Evolutionary conservation across 1,140 invertebrate genomes (phyloP), one percentile per base, ranked within the genome.

Genomic region (Drusus annulatus): DNA sequence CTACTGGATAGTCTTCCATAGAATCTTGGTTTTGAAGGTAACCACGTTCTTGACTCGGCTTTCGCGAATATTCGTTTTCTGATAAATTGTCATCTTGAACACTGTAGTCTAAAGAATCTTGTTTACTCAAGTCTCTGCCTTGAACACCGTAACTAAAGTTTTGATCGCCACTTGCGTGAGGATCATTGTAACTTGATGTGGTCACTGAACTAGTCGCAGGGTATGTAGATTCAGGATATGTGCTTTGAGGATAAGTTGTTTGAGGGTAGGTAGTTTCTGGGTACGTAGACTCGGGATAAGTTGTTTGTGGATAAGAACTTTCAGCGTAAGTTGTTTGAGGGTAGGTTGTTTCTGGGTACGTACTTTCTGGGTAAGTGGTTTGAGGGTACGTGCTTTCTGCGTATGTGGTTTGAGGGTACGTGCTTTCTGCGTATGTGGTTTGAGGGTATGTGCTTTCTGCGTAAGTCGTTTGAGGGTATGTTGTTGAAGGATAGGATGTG

Each of bases 21-120:
- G 89, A 89, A 73, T 89, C 89, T 79, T 89, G 89, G 82, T 89
- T 89, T 63, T 89, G 88, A 16, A 88, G 85, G 28, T 88, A 89
- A 8, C 84, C 86, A 65, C 84, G 84, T 28, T 84, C 84, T 58
- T 83, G 80, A 50, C 86, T 81, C 16, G 87, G 86, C 77, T 88
- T 87, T 28, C 85, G 86, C 25, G 76, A 45, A 62, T 80, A 80
- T 31, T 79, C 76, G 17, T 54, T 87, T 85, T 80, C 73, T 7
- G 79, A 80, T 21, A 65, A 50, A 23, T 51, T 58, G 21, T 80
- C 79, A 16, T 83, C 80, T 50, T 76, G 75, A 63, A 54, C 65
- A 65, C 63, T 77, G 78, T 82, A 82, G 71, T 84, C 83, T 76
- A 84, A 78, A n/a, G 80, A 82, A 25, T 79, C 79, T 76, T 80